Evolutionary conservation across 1,140 invertebrate species (phyloP).

Genomic region (Macrobrachium rosenbergii): DNA sequence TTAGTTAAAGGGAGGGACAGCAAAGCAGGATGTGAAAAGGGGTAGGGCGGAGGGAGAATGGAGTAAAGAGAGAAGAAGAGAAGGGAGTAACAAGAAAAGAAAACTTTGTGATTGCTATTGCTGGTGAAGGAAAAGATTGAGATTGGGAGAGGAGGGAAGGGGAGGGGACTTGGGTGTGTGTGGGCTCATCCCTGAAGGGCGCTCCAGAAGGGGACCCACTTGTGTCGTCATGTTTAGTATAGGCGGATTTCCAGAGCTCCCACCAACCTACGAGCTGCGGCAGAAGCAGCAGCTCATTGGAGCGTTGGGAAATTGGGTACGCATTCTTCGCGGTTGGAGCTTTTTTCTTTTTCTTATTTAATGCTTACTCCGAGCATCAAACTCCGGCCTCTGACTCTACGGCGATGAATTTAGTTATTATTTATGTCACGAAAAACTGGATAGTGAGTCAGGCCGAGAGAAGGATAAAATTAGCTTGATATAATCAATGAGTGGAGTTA

Average conservation of each 20-base stretch:
- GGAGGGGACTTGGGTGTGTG: too few relatives aligned
- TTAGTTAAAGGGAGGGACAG: neutral
- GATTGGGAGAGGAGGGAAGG: neutral
- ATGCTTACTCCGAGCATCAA: neutral
- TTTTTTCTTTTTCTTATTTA: neutral
- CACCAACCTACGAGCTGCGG: neutral
- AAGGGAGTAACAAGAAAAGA: neutral
- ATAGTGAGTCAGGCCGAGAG: too few relatives aligned
- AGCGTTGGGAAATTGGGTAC: slow-evolving; percentile 55
- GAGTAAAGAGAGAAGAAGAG: neutral
- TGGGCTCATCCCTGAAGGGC: too few relatives aligned
- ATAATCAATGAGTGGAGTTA: too few relatives aligned
- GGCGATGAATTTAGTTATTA: neutral
- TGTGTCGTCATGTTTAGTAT: too few relatives aligned
- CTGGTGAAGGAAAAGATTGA: neutral
- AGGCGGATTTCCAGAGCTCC: too few relatives aligned
- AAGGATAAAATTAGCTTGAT: too few relatives aligned
- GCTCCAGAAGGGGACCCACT: too few relatives aligned
- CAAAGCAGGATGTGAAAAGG: neutral
- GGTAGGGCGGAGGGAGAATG: neutral
- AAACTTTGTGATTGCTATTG: neutral
- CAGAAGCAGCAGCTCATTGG: slow-evolving; percentile 36
- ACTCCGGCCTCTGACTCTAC: neutral
- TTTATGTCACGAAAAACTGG: neutral
- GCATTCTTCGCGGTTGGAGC: slow-evolving; percentile 49